Evolutionary conservation across 2,888 invertebrate genomes (phyloP), one percentile per base, ranked within the genome.

Genomic region (Drosophila parthenogenetica): DNA sequence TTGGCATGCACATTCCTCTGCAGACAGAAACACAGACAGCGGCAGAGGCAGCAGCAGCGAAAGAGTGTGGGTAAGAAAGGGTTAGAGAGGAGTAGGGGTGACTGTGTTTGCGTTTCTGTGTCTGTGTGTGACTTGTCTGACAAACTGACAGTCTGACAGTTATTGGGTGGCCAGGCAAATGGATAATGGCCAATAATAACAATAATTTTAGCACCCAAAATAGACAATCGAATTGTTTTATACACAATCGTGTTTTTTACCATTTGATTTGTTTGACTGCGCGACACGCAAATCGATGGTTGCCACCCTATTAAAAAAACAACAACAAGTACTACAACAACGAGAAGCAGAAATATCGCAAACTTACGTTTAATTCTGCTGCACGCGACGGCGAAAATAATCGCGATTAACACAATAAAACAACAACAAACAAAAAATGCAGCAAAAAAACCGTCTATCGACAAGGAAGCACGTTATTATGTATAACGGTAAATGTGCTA

Each of bases 231-330:
- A 68, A 83, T 74, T 73, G 37, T 49, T 60, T 51, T 49, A 69
- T 64, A 35, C n/a, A 43, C 45, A 54, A 74, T 79, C 70, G 70
- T 65, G 57, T 77, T 87, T 81, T 63, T n/a, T 35, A 35, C 60
- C 54, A 69, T 77, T 77, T 77, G 61, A 65, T 78, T 76, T 87
- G 81, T 73, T 76, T 53, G 60, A 50, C 79, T 68, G 66, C 64
- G 86, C 82, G 86, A 87, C 82, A 87, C 86, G 81, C 81, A 85
- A 82, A 82, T 82, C 82, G 79, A 87, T 87, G 80, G 78, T 78
- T 78, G 80, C 77, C 80, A 78, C 79, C 79, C 79, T 69, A 60
- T 29, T 57, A 55, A 46, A 66, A 51, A 53, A 48, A 22, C 45
- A 16, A 39, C 11, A 14, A 16, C 48, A 35, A 57, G 49, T 57